Base-by-base conservation (phyloP, 2,113 vertebrate species). In the Cairina moschata region DNA sequence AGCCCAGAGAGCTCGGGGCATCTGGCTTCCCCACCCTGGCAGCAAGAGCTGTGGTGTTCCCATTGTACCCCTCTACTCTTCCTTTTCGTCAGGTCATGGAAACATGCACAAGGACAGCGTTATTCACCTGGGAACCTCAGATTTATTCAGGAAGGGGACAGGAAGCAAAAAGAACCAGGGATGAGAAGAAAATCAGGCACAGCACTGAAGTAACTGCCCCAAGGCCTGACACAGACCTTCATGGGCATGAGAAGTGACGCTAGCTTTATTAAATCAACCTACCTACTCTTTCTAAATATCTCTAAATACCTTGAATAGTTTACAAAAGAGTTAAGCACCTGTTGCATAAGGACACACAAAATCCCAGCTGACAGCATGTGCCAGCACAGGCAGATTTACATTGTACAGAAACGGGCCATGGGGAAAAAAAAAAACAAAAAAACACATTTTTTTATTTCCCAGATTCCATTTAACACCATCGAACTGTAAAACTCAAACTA, bases 401-500 rank as follows among this genome's bases (percentile, higher is more conserved):
- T 46, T 3, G 4, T n/a, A 8, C 59, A 66, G 74, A 78, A 69
- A 93, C 25, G 59, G 79, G 31, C 44, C 62, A 63, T 34, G 71
- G 71, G 79, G 71, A 86, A 23, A 48, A 46, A 46, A 46, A 17
- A 44, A 8, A n/a, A n/a, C n/a, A n/a, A n/a, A n/a, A n/a, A n/a
- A n/a, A n/a, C n/a, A n/a, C n/a, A n/a, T n/a, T 67, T 34, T 44
- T 81, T 81, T 97, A 83, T 95, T 92, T 95, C 83, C 80, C 8
- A 11, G 71, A 65, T 93, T 91, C 91, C 88, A 94, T 96, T 97
- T 97, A 92, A 91, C 93, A 72, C 76, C 60, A 1, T 48, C 73
- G 94, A 96, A 95, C 96, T 22, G 5, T 48, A 48, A 48, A 96
- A 97, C 96, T 92, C 21, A 92, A 96, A 95, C 71, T 69, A 83